These are phyloP conservation scores for Habroteleia sp. DNA, from an alignment of 2,888 invertebrate species.

Conservation along the genomic window DNA sequence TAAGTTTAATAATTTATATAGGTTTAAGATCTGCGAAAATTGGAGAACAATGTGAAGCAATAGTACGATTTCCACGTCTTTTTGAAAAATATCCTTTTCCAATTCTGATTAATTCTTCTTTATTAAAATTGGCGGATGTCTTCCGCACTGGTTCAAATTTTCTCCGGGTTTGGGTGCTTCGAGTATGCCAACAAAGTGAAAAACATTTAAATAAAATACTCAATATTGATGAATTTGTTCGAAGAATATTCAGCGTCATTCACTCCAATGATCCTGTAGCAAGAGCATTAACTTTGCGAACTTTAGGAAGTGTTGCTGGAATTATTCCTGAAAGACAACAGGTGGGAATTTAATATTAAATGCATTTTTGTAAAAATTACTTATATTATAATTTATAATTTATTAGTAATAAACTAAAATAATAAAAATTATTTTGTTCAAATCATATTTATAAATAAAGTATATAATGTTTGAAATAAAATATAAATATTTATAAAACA, in stretches of 20 bases:
- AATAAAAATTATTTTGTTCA: no score
- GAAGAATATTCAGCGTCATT: slow-evolving; percentile 94
- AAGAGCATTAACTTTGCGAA: slow-evolving; percentile 92
- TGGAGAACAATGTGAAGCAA: slow-evolving; percentile 98
- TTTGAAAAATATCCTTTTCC: slow-evolving; percentile 99
- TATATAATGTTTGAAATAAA: no score
- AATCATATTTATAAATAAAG: no score
- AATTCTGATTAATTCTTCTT: slow-evolving; percentile 97
- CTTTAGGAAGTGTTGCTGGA: slow-evolving; percentile 94
- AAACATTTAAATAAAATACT: slow-evolving; percentile 97
- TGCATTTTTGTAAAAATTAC: background rate
- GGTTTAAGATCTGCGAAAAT: slow-evolving; percentile 94
- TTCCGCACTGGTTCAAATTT: slow-evolving; percentile 96
- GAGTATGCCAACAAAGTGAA: slow-evolving; percentile 97
- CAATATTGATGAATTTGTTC: slow-evolving; percentile 96
- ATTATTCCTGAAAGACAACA: slow-evolving; percentile 96
- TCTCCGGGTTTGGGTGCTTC: slow-evolving; percentile 93
- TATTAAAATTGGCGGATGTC: slow-evolving; percentile 96
- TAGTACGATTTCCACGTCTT: slow-evolving; percentile 95
- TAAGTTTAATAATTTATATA: slow-evolving; percentile 81
- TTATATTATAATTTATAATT: no score
- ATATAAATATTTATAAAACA: no score
- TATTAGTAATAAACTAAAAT: no score
- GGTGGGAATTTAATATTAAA: slow-evolving; percentile 64
- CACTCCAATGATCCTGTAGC: slow-evolving; percentile 99